These are phyloP conservation scores for Brachyalestes nurse DNA, from an alignment of 2,797 vertebrate species.

Conservation along the genomic window DNA sequence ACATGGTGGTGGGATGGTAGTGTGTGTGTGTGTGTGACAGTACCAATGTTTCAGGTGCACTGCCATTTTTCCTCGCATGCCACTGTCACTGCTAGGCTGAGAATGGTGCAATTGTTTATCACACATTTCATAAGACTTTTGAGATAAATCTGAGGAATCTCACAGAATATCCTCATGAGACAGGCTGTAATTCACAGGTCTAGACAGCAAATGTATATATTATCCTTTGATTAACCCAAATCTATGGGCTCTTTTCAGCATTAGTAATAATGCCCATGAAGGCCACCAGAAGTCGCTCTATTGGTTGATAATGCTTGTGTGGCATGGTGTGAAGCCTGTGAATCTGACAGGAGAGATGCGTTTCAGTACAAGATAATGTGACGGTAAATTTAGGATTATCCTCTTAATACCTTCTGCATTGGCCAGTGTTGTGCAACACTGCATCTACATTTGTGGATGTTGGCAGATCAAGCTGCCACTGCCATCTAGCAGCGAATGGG, in stretches of 20 bases:
- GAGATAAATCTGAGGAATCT: neutral
- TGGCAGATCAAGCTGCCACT: constrained; percentile 57
- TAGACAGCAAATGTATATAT: constrained; percentile 3
- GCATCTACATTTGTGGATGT: constrained; percentile 44
- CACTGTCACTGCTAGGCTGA: neutral
- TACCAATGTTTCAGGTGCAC: neutral
- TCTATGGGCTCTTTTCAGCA: constrained; percentile 24
- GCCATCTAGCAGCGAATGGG: constrained; percentile 68
- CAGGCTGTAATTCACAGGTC: neutral
- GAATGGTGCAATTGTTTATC: neutral
- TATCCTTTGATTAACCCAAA: constrained; percentile 35
- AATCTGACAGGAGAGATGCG: constrained; percentile 58
- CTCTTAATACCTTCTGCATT: constrained; percentile 67
- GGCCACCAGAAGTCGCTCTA: constrained; percentile 34
- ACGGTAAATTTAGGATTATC: constrained; percentile 69
- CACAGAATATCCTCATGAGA: neutral
- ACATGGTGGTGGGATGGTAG: neutral
- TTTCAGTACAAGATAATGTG: constrained; percentile 69
- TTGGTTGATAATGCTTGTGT: neutral
- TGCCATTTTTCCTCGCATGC: neutral
- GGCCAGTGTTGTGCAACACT: constrained; percentile 57
- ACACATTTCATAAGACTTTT: neutral
- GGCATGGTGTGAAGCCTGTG: constrained; percentile 41
- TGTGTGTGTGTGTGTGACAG: neutral
- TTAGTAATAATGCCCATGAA: constrained; percentile 14